Evolutionary conservation across 2,888 invertebrate genomes (phyloP), one percentile per base, ranked within the genome.

Genomic region (Acleris emargana): DNA sequence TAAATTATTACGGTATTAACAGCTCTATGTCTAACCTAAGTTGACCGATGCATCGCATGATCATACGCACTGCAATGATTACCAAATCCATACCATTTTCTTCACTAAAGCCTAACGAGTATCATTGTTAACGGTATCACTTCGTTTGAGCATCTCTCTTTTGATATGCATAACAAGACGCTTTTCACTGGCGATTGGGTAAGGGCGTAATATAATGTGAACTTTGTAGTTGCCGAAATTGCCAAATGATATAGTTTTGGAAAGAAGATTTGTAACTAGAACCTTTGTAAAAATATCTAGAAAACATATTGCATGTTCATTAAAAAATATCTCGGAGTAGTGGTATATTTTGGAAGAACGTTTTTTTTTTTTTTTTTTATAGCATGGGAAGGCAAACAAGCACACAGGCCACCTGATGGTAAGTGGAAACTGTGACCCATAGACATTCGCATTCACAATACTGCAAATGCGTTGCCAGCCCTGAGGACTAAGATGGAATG

Each of bases 41-140:
- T 62, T 67, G 61, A 68, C 64, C 67, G 72, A 70, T 67, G 73
- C 75, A 76, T 79, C 77, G 75, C 73, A 73, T 72, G 77, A 80
- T 81, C 76, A 76, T 76, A 76, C 67, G 71, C 70, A 54, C 73
- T 69, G 78, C 76, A 82, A 79, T 78, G 78, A 83, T 84, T 81
- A 81, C 80, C 75, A 78, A 82, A 82, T 79, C 75, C 75, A 74
- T 77, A 77, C 74, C 68, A 78, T 72, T 70, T 74, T 72, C 72
- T 73, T 77, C 73, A 73, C 75, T 71, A 73, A 76, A 78, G 77
- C 75, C 75, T 83, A 84, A 84, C 84, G 82, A 84, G 79, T 32
- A 53, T 76, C 73, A 83, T 85, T 84, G 84, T 83, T 78, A 67
- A 69, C 20, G 45, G 55, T 55, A 43, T 43, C 51, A 45, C 50